A percentile compares a stretch with the other conserved stretches of the same genome.
phyloP scores from a whole-genome alignment of 2,888 invertebrate species.

The Tetragnatha montana region DNA sequence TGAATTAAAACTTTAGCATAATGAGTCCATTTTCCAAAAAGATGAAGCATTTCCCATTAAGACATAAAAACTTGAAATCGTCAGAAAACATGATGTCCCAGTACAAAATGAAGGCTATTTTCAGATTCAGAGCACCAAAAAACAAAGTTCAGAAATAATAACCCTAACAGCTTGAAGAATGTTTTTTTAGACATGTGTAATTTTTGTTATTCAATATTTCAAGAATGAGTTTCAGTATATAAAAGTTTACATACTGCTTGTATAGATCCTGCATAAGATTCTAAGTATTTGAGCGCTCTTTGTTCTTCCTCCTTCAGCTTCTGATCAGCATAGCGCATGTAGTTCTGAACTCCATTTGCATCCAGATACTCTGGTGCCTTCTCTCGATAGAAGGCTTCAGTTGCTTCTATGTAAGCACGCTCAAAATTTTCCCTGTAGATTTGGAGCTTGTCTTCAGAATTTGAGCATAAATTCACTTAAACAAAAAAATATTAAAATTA shows the following conservation, averaged over 20 bases:
- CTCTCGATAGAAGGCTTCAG: conserved; percentile 91
- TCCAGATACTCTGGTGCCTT: conserved; percentile 93
- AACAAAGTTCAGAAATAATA: too few relatives aligned
- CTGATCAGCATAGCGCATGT: conserved; percentile 96
- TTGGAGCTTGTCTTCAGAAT: conserved; percentile 92
- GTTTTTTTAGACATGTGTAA: too few relatives aligned
- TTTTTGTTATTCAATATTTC: too few relatives aligned
- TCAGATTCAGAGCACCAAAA: too few relatives aligned
- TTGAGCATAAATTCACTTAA: conserved; percentile 94
- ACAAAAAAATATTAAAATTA: background rate
- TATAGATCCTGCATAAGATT: conserved; percentile 88
- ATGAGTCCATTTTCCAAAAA: too few relatives aligned
- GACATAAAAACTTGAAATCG: too few relatives aligned
- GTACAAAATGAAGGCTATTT: too few relatives aligned
- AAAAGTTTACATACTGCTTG: conserved; percentile 76
- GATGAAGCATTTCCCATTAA: too few relatives aligned
- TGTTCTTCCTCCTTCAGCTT: conserved; percentile 96
- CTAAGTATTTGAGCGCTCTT: conserved; percentile 92
- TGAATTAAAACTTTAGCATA: too few relatives aligned
- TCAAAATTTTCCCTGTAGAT: conserved; percentile 98
- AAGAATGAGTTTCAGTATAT: too few relatives aligned
- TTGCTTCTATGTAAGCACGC: conserved; percentile 93
- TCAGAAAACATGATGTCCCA: too few relatives aligned
- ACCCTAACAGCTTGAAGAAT: too few relatives aligned
- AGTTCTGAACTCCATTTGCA: conserved; percentile 94